Conservation (phyloP, 2,888 invertebrate species). For the Zeuzera pyrina region DNA sequence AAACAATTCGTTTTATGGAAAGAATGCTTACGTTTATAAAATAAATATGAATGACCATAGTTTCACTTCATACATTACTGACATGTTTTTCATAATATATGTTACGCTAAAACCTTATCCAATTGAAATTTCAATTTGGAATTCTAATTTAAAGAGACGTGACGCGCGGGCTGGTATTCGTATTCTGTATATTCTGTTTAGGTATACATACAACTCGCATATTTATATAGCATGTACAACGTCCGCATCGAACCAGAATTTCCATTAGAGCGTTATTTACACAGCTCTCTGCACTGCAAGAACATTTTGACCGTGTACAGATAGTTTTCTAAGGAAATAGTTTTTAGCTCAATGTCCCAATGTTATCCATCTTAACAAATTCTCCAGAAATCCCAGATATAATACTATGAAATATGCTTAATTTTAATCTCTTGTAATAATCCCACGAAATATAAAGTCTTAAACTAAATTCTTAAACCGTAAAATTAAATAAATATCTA, state of each 20-base stretch:
- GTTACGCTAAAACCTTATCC: constrained; percentile 39
- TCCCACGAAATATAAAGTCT: too few relatives aligned
- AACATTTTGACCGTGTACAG: constrained; percentile 32
- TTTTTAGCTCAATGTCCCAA: constrained; percentile 22
- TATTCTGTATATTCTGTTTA: constrained; percentile 22
- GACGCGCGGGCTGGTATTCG: constrained; percentile 29
- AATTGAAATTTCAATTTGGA: constrained; percentile 48
- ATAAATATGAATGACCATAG: too few relatives aligned
- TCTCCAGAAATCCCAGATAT: too few relatives aligned
- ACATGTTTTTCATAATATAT: constrained; percentile 21
- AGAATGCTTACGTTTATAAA: too few relatives aligned
- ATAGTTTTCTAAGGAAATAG: constrained; percentile 41
- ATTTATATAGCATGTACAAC: constrained; percentile 11
- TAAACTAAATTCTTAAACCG: too few relatives aligned
- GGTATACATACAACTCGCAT: constrained; percentile 4
- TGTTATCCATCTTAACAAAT: too few relatives aligned
- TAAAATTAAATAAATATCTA: too few relatives aligned
- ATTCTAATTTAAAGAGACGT: constrained; percentile 37
- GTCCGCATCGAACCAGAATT: constrained; percentile 42
- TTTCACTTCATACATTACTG: constrained; percentile 21
- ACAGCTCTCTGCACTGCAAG: constrained; percentile 42
- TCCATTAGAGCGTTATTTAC: constrained; percentile 63
- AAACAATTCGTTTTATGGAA: too few relatives aligned
- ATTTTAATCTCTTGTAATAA: too few relatives aligned
- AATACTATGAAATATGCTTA: too few relatives aligned